phyloP scores from a whole-genome alignment of 2,797 vertebrate genomes.

The Tapirus indicus region DNA sequence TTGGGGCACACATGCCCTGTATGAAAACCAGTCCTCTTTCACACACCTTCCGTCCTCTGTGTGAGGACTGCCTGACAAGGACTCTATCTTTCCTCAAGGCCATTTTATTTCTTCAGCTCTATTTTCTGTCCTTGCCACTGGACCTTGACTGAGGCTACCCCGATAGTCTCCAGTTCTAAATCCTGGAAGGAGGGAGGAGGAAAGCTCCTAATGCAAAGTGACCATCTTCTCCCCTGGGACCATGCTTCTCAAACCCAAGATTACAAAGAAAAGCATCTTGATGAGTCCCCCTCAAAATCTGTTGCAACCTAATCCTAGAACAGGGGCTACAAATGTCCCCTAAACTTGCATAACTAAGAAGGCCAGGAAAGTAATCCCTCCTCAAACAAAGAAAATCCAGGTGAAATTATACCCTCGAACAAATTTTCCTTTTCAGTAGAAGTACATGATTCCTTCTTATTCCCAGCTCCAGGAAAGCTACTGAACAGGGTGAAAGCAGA shows the following conservation, averaged over 20 bases:
- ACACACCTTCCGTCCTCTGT: not conserved
- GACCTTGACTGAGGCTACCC: not conserved
- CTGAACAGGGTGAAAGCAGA: not conserved
- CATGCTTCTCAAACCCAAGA: not conserved
- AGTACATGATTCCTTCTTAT: not conserved
- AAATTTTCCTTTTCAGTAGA: not conserved
- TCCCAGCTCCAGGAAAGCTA: not conserved
- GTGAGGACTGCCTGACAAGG: not conserved
- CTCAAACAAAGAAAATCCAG: not conserved
- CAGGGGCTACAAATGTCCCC: not conserved
- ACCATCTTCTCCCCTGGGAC: not conserved
- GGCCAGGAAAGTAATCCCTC: not conserved
- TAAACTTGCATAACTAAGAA: not conserved
- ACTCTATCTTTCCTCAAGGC: not conserved
- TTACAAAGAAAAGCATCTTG: not conserved
- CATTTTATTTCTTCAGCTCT: conserved; percentile 6
- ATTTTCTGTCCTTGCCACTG: not conserved
- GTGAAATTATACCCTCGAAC: not conserved
- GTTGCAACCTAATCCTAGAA: not conserved
- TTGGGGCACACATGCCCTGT: not conserved
- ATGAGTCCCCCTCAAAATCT: not conserved
- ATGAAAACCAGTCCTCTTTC: not conserved
- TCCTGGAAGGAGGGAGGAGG: not conserved
- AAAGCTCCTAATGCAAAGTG: not conserved
- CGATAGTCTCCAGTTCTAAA: not conserved